Evolutionary conservation across 2,113 vertebrate genomes (phyloP).

Genomic region (Oceanites oceanicus): DNA sequence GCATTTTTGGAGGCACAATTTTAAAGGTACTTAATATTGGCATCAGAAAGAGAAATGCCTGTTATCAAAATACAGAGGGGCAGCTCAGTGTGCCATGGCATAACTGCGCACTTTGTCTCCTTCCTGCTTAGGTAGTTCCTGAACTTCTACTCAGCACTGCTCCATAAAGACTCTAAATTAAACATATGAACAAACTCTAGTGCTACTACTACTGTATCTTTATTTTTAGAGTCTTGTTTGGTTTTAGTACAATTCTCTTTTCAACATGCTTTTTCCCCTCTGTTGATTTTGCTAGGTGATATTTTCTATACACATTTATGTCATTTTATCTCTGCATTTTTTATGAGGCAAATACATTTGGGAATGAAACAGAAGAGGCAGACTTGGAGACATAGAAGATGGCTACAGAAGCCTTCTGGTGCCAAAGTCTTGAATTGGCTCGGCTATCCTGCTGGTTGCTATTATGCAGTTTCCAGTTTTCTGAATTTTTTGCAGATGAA

Average conservation of each 20-base stretch:
- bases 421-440: not conserved
- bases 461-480: constrained; percentile 31
- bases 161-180: not conserved
- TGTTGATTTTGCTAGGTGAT: not conserved
- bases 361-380: constrained; percentile 10
- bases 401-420: not conserved
- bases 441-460: not conserved
- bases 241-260: not conserved
- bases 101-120: fast-evolving
- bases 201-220: not conserved
- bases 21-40: not conserved
- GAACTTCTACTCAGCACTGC: not conserved
- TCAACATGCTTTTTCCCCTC: not conserved
- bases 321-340: not conserved
- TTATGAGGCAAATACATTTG: constrained; percentile 6
- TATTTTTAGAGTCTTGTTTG: not conserved
- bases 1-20: not conserved
- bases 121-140: not conserved
- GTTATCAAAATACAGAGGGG: not conserved
- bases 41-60: not conserved
- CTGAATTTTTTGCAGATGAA: constrained; percentile 41
- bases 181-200: not conserved
- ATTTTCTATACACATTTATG: not conserved
- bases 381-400: not conserved
- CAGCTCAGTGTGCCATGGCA: not conserved